Percentiles rank a stretch among this genome's conserved stretches.
These are phyloP conservation scores for Aporophyla lueneburgensis DNA, from an alignment of 2,888 invertebrate genomes.

Conservation along the genomic window DNA sequence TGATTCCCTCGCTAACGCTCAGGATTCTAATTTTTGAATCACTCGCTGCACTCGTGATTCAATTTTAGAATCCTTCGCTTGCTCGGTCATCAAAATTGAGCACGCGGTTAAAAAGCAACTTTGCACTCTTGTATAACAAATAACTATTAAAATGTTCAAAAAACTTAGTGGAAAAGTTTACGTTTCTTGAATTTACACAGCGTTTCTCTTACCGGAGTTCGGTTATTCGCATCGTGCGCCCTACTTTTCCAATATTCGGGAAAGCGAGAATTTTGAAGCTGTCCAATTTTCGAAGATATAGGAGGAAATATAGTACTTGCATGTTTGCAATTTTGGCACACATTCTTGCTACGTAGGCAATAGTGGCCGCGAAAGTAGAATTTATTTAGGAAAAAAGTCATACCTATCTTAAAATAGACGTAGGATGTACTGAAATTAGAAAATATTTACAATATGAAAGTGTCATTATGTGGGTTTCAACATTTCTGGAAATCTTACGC, in stretches of 20 bases:
- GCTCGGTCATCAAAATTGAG: too few species aligned
- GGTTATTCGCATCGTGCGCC: constrained; percentile 59
- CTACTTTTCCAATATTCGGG: constrained; percentile 59
- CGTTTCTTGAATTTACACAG: constrained; percentile 41
- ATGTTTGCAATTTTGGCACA: constrained; percentile 45
- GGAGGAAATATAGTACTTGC: constrained; percentile 23
- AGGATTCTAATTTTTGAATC: too few species aligned
- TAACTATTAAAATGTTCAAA: constrained; percentile 54
- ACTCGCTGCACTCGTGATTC: too few species aligned
- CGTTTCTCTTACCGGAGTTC: constrained; percentile 42
- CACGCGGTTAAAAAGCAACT: too few species aligned
- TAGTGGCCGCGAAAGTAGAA: background rate
- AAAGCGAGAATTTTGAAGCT: constrained; percentile 52
- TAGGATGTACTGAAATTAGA: background rate
- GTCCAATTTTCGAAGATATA: constrained; percentile 59
- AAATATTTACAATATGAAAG: too few species aligned
- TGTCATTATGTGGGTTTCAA: too few species aligned
- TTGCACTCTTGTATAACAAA: too few species aligned
- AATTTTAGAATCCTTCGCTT: too few species aligned
- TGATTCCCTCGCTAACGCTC: too few species aligned
- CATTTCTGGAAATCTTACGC: too few species aligned
- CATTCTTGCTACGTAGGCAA: constrained; percentile 5
- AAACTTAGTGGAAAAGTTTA: constrained; percentile 41
- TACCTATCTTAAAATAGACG: background rate
- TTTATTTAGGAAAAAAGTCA: background rate